Base-by-base conservation (phyloP, 2,888 invertebrate genomes). In the Atethmia centrago region DNA sequence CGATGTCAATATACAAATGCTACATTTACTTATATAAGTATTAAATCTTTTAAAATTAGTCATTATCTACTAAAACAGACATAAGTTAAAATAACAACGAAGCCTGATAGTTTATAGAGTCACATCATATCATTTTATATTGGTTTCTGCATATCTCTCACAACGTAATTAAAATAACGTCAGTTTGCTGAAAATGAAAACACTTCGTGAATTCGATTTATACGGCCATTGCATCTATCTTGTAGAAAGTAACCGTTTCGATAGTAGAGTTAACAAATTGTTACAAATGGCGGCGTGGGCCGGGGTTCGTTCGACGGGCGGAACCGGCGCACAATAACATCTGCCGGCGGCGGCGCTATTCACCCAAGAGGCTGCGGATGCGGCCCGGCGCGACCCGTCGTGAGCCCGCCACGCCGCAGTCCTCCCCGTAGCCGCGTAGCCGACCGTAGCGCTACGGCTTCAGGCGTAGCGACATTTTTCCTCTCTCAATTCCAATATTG, bases 221-320 rank as follows among this genome's bases (percentile, higher is more conserved):
- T 71, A 69, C 71, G 69, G 77, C 58, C 71, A 82, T 80, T 86
- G 88, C 86, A 87, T 86, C 75, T 88, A 75, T 88, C 79, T 86
- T 81, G 75, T 80, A 81, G 74, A 77, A 82, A 77, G 80, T 86
- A 82, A 78, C 86, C 80, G 74, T 80, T 80, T 75, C 75, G 78
- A 84, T 86, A 78, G 80, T 71, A 64, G 79, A 87, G 81, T 88
- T 84, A 87, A 89, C 92, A 93, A 93, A 93, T 92, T 92, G 91
- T 91, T 90, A 92, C 91, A 91, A 92, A 93, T 92, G 86, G 89
- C 82, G 84, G 76, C 71, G 78, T 70, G 74, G 78, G 79, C 71
- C 74, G 80, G 78, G 76, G 74, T 59, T 65, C 64, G 84, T 28
- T 72, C 74, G 80, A 82, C 79, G 84, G 84, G 77, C 86, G 87